Evolutionary conservation across 2,888 invertebrate species (phyloP), one percentile per base, ranked within the genome.

Genomic region (Troglohyphantes excavatus): DNA sequence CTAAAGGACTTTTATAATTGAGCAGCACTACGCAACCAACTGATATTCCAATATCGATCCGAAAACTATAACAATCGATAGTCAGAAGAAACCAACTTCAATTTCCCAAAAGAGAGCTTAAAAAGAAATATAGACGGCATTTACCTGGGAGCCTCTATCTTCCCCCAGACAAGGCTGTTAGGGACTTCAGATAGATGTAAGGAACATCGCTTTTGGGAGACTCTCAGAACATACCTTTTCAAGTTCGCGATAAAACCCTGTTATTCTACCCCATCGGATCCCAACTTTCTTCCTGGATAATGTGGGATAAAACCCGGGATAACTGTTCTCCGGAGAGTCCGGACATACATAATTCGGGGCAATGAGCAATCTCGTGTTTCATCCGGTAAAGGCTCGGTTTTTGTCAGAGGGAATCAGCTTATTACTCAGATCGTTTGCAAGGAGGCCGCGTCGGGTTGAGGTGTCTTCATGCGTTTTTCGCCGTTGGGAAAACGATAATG

Each of bases 271-370:
- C 33, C 26, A 39, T 17, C 26, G 11, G 43, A 33, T 68, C 33
- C 46, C 17, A 11, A 17, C 46, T 73, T 19, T 33, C 39, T 46
- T 23, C 68, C 46, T n/a, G 33, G 61, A 29, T 61, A 61, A 33
- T 19, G 29, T 19, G n/a, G 43, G 78, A 43, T 78, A 78, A 78
- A 78, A 78, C 39, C 65, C 13, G n/a, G 78, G 65, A 65, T 63
- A 78, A 78, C 63, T 63, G 78, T 78, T 78, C 78, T 78, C 78
- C 19, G 17, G 78, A 78, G 78, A 65, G 43, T 39, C 33, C 2
- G 43, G 39, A 43, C 21, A 78, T 78, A 78, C 63, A 78, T 78
- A 43, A 78, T 78, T 65, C 63, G 21, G n/a, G 0, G n/a, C 65
- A 78, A 78, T 23, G 78, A 78, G 78, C 29, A 33, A 65, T 65